Base-by-base conservation (phyloP, 1,140 invertebrate genomes). In the Hyles vespertilio region DNA sequence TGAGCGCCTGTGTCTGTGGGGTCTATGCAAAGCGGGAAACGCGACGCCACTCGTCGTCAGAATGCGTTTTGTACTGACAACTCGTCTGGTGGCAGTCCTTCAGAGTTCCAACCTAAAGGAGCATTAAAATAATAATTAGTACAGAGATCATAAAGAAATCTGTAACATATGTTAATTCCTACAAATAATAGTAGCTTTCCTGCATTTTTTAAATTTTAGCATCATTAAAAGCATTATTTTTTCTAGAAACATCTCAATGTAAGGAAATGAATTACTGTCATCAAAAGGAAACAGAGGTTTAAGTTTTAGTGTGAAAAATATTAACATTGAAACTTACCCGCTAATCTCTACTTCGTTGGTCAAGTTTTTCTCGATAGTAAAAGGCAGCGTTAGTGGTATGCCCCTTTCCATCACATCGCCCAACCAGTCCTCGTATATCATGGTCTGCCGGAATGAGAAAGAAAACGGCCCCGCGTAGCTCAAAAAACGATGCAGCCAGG, bases 11-110 rank as follows among this genome's bases (percentile, higher is more conserved):
- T 51, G 94, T 92, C 72, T 98, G 96, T 0, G 97, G n/a, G 96
- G 89, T 98, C 97, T 60, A 98, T 98, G 74, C 96, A 98, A 3
- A 98, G 87, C 0, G 96, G 95, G 81, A 96, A 96, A 58, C 95
- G 91, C 1, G 93, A 94, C 1, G 94, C 92, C 48, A n/a, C 92
- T 89, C 2, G 91, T 92, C 0, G 96, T 96, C 0, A 98, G 84
- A 55, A 98, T 97, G 50, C 96, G 84, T 98, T 98, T 87, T 98
- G 96, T 12, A 98, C 91, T 3, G 96, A 97, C 12, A 98, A 77
- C 74, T 98, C 96, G 81, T 98, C 96, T n/a, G 95, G 93, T 3
- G 96, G 96, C n/a, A 98, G 86, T 22, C 94, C 94, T 87, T 97
- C 93, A 1, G 94, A 96, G 64, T 92, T 95, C 96, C 96, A 98